Base-by-base conservation (phyloP, 2,113 vertebrate species). In the Meleagris gallopavo region DNA sequence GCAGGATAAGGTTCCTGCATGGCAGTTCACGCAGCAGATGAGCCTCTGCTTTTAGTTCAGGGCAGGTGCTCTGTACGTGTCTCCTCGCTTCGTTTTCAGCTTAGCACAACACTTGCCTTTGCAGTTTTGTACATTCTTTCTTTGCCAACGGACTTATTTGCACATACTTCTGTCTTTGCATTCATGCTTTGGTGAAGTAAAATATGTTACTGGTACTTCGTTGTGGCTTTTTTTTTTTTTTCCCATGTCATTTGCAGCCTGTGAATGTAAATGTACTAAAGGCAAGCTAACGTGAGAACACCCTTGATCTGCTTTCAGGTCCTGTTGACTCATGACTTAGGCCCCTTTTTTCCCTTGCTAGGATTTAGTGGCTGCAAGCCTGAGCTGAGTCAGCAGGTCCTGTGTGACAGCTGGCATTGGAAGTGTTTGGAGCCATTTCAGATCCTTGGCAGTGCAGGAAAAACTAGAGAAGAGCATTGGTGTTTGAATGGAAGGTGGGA, bases 1-100 rank as follows among this genome's bases (percentile, higher is more conserved):
- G 41, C 60, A 88, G 78, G 58, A 48, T 48, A 85, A 88, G 89
- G 21, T 54, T 88, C 27, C 64, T 61, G n/a, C 52, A 13, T 91
- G 76, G 71, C 79, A 73, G 30, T 52, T 89, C 62, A 38, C 65
- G n/a, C 48, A 83, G 89, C 40, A 78, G 82, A 81, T 79, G 79
- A 87, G 66, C 79, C 60, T 73, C 66, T 65, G 34, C 89, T 92
- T 79, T 58, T 65, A 36, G 48, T 70, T 88, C 36, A 41, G 62
- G 27, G 85, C 88, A 45, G 48, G 40, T 27, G 46, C n/a, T 1
- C 32, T 57, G n/a, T 65, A 74, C 45, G 76, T 20, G 3, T 43
- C 85, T 89, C 45, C 48, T 66, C 3, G 4, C 34, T 88, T 69
- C 25, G 1, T 85, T 43, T 91, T 62, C 75, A 72, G 74, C 86